phyloP scores from a whole-genome alignment of 2,797 vertebrate species.

The Cyclura pinguis region DNA sequence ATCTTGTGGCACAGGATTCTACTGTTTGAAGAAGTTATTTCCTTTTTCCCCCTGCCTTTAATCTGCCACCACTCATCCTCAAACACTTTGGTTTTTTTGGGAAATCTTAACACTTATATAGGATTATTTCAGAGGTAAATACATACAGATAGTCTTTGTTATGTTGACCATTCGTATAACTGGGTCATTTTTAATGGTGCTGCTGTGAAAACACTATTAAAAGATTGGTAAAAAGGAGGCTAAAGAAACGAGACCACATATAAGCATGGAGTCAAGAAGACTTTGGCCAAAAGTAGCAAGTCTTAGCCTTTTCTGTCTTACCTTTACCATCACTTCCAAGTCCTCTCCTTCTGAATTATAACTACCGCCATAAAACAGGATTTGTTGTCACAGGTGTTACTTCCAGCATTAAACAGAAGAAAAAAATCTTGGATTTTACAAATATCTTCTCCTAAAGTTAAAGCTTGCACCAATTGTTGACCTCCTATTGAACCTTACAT shows the following conservation, averaged over 20 bases:
- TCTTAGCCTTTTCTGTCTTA: background rate
- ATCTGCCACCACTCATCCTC: background rate
- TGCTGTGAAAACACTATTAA: background rate
- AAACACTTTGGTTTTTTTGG: background rate
- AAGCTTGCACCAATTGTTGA: background rate
- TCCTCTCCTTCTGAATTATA: background rate
- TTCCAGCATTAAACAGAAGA: background rate
- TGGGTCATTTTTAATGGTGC: background rate
- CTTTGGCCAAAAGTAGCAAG: background rate
- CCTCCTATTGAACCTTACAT: background rate
- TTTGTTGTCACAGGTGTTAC: background rate
- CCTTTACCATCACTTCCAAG: background rate
- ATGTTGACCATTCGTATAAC: background rate
- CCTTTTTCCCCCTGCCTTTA: background rate
- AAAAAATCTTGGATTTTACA: conserved; percentile 1
- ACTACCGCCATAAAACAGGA: background rate
- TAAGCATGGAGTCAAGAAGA: background rate
- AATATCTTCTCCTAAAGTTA: background rate
- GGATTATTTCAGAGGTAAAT: no score
- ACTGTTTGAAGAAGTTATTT: background rate
- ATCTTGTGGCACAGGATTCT: background rate
- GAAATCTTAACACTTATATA: background rate
- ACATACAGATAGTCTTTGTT: background rate
- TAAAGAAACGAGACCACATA: background rate
- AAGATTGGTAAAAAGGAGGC: background rate